A percentile compares a stretch with the other conserved stretches of the same genome.
Conservation (phyloP, 1,140 invertebrate genomes). For the Drosophila aff. region DNA sequence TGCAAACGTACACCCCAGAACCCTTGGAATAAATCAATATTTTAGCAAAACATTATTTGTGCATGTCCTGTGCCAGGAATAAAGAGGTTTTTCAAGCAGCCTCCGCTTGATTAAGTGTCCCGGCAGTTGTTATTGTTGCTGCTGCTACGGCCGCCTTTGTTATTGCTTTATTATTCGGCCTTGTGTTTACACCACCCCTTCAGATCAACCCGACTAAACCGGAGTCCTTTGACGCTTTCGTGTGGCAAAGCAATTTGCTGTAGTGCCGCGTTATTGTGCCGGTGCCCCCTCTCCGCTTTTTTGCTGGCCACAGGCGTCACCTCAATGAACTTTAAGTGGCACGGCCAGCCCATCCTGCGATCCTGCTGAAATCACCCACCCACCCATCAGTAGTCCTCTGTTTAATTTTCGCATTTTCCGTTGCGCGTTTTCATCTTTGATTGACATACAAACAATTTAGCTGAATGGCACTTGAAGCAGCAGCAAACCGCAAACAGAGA, state of each 20-base stretch:
- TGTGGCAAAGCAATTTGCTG: constrained; percentile 77
- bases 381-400: constrained; percentile 28
- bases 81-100: constrained; percentile 51
- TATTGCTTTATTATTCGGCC: constrained; percentile 62
- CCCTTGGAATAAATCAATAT: constrained; percentile 23
- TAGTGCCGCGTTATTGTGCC: constrained; percentile 59
- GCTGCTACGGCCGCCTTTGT: constrained; percentile 43
- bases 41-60: constrained; percentile 37
- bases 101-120: constrained; percentile 67
- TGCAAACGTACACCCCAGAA: background rate
- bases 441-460: constrained; percentile 84
- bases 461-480: constrained; percentile 79
- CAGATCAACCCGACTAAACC: constrained; percentile 6
- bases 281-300: constrained; percentile 33
- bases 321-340: constrained; percentile 74
- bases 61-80: constrained; percentile 20
- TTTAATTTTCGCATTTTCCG: constrained; percentile 84
- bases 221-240: constrained; percentile 62
- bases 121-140: constrained; percentile 50
- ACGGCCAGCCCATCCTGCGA: constrained; percentile 35
- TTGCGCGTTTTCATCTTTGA: constrained; percentile 82
- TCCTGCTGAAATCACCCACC: constrained; percentile 12
- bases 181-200: constrained; percentile 73
- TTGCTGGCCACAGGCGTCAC: constrained; percentile 64
- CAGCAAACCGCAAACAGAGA: constrained; percentile 64